Evolutionary conservation across 1,140 invertebrate species (phyloP), one percentile per base, ranked within the genome.

Genomic region (Aphelenchoides besseyi): DNA sequence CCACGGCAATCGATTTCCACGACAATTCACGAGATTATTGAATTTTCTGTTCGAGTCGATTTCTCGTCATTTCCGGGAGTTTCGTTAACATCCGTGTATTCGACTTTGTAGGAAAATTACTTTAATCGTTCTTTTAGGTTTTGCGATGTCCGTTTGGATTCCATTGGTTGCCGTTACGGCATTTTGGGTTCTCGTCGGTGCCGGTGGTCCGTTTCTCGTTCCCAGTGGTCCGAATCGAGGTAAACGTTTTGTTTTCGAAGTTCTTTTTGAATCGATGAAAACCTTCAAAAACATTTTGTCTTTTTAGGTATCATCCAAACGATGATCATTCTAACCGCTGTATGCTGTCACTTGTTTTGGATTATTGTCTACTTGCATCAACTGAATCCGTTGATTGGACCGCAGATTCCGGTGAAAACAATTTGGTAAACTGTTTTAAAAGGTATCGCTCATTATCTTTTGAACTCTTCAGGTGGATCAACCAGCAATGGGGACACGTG

Each of bases 371-470:
- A 78, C 62, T 76, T 83, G 48, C 82, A 83, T 69, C 82, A 83
- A 71, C 67, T 83, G 16, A 83, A 83, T 72, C 82, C 82, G 3
- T 73, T 83, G 2, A 84, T 83, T 63, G 82, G 82, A n/a, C 82
- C 82, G 28, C 82, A 83, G 67, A 77, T 83, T 59, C 78, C 78
- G 3, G 82, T 83, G 9, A 83, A 81, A 57, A 83, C 82, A 5
- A 84, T 83, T 54, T 59, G 80, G 32, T 83, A 82, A 82, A 83
- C 82, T 55, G n/a, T n/a, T n/a, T n/a, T n/a, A n/a, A n/a, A n/a
- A n/a, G n/a, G n/a, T n/a, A n/a, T n/a, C n/a, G n/a, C n/a, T n/a
- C n/a, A n/a, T n/a, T n/a, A n/a, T n/a, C n/a, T n/a, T n/a, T n/a
- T n/a, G n/a, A n/a, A n/a, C n/a, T n/a, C n/a, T n/a, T n/a, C n/a